Evolutionary conservation across 2,113 vertebrate species (phyloP).

Genomic region (Phaetusa simplex): DNA sequence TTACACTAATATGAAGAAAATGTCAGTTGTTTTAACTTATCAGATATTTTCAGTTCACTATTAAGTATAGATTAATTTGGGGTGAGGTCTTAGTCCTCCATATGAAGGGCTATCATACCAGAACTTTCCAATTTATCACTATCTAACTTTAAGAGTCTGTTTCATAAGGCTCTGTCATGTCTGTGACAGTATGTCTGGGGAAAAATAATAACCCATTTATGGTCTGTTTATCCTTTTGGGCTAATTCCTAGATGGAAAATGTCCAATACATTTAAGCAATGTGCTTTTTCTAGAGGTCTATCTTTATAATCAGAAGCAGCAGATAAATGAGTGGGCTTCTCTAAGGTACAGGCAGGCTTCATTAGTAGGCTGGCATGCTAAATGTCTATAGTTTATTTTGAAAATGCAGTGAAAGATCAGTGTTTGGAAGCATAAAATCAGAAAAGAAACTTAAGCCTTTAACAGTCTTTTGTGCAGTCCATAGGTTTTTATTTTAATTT

Average conservation of each 20-base stretch:
- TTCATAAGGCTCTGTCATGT: neutral
- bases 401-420: neutral
- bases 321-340: neutral
- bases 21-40: neutral
- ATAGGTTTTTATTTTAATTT: neutral
- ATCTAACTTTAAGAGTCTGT: neutral
- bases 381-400: neutral
- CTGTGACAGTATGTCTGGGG: neutral
- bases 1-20: neutral
- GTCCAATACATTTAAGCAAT: neutral
- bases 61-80: neutral
- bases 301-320: neutral
- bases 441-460: neutral
- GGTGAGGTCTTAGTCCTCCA: neutral
- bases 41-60: neutral
- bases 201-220: neutral
- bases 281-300: neutral
- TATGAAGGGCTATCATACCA: neutral
- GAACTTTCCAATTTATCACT: neutral
- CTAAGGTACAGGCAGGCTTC: neutral
- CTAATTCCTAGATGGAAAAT: neutral
- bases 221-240: neutral
- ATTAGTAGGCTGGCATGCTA: neutral
- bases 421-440: neutral
- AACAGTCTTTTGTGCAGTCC: neutral